Evolutionary conservation across 2,113 vertebrate species (phyloP).

Genomic region (Elachura formosa): DNA sequence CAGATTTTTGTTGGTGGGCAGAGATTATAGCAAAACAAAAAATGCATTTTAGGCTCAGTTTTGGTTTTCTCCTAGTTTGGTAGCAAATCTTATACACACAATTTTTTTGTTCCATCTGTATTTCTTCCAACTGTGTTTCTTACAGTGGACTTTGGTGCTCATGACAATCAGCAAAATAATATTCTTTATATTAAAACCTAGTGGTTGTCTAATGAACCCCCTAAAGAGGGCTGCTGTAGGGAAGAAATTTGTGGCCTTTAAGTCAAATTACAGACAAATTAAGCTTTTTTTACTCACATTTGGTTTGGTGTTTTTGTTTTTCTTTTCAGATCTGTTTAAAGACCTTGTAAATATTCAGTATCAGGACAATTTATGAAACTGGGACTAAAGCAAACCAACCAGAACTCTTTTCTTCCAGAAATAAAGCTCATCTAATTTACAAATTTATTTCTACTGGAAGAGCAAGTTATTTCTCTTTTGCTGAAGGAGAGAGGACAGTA

Average conservation of each 20-base stretch:
- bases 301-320: accelerated
- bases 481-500: neutral
- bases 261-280: neutral
- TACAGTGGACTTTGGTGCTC: neutral
- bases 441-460: neutral
- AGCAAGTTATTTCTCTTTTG: neutral
- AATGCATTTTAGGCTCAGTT: neutral
- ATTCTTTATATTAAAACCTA: neutral
- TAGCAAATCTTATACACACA: neutral
- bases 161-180: neutral
- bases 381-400: neutral
- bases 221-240: neutral
- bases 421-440: neutral
- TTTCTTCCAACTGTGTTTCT: neutral
- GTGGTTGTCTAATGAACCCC: neutral
- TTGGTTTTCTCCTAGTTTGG: neutral
- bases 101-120: neutral
- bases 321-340: neutral
- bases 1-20: neutral
- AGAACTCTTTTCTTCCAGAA: neutral
- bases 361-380: neutral
- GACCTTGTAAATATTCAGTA: neutral
- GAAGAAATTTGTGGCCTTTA: neutral
- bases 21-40: neutral
- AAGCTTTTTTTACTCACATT: neutral